These are phyloP conservation scores for Bostrychus sinensis DNA, from an alignment of 2,113 vertebrate species.

Conservation along the genomic window DNA sequence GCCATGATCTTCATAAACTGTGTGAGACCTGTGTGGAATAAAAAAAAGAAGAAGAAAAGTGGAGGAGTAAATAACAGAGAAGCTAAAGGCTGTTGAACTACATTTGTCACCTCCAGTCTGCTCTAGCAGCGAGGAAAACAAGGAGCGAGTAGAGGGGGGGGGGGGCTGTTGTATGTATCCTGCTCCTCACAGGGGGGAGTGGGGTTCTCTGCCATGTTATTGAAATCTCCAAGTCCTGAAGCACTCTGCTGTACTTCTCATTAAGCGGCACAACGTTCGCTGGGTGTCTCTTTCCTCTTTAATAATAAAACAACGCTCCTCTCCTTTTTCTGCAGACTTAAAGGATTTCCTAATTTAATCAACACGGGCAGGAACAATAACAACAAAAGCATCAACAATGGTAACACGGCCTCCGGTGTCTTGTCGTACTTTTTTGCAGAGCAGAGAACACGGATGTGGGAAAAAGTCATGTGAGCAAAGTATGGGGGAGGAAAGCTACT, in stretches of 20 bases:
- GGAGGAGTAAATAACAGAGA: slow-evolving; percentile 30
- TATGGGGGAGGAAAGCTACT: slow-evolving; percentile 2
- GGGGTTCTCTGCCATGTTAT: slow-evolving; percentile 70
- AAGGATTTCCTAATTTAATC: slow-evolving; percentile 80
- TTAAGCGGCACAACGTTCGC: slow-evolving; percentile 71
- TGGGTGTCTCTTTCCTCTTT: slow-evolving; percentile 75
- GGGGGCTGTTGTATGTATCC: slow-evolving; percentile 54
- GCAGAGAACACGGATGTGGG: slow-evolving; percentile 51
- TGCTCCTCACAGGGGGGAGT: slow-evolving; percentile 47
- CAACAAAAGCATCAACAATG: slow-evolving; percentile 75
- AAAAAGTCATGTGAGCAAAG: slow-evolving; percentile 28
- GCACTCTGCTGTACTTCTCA: slow-evolving; percentile 77
- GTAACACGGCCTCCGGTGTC: slow-evolving; percentile 73
- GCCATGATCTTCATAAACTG: slow-evolving; percentile 3
- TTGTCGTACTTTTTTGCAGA: slow-evolving; percentile 58
- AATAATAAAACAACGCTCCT: slow-evolving; percentile 76
- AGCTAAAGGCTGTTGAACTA: slow-evolving; percentile 64
- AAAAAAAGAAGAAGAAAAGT: background rate
- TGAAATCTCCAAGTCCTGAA: slow-evolving; percentile 77
- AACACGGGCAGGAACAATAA: slow-evolving; percentile 76
- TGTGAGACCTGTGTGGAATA: slow-evolving; percentile 16
- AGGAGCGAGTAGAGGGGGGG: slow-evolving; percentile 48
- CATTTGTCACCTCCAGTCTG: slow-evolving; percentile 71
- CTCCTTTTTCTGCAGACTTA: slow-evolving; percentile 75
- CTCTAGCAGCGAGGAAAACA: slow-evolving; percentile 69